Percentiles rank a stretch among this genome's conserved stretches.
Conservation (phyloP, 2,888 invertebrate genomes). For the Netelia virgata region DNA sequence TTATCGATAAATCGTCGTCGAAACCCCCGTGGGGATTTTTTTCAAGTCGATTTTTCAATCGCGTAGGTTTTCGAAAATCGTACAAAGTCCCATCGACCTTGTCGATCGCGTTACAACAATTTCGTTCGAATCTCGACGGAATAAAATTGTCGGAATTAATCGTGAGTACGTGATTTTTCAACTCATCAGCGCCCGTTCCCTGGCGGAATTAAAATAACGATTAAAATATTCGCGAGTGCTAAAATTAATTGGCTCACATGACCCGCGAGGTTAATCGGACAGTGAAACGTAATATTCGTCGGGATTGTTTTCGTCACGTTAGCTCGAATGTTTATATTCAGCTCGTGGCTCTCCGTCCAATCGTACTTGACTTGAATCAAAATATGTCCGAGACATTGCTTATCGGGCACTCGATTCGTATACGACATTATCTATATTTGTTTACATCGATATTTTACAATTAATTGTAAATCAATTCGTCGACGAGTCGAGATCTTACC, state of each 20-base stretch:
- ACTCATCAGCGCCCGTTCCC: constrained; percentile 81
- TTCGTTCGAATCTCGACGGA: constrained; percentile 80
- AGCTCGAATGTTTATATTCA: constrained; percentile 86
- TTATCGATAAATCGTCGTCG: constrained; percentile 86
- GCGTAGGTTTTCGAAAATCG: constrained; percentile 85
- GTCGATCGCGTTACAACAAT: constrained; percentile 80
- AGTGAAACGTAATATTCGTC: constrained; percentile 87
- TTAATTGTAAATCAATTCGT: too few relatives aligned
- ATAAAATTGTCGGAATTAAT: constrained; percentile 85
- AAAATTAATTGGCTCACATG: constrained; percentile 84
- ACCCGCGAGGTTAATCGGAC: constrained; percentile 88
- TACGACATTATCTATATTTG: constrained; percentile 83
- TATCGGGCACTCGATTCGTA: constrained; percentile 85
- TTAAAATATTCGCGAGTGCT: not conserved
- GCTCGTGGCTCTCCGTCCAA: constrained; percentile 85
- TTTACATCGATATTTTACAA: not conserved
- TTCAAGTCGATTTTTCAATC: constrained; percentile 79
- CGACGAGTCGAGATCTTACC: constrained; percentile 67
- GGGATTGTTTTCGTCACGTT: constrained; percentile 86
- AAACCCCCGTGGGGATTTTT: constrained; percentile 85
- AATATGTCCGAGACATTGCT: constrained; percentile 87
- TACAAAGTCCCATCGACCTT: constrained; percentile 81
- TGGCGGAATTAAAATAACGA: constrained; percentile 61
- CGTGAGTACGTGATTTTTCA: constrained; percentile 82
- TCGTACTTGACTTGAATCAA: constrained; percentile 85